phyloP scores from a whole-genome alignment of 2,113 vertebrate species.

The Sus scrofa region T2T-Sscrofa CM000821.6:24682501-24683000 shows the following conservation, averaged over 20 bases:
- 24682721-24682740: constrained; percentile 76
- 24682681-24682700: constrained; percentile 55
- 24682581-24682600: constrained; percentile 8
- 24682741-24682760: constrained; percentile 68
- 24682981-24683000: background rate
- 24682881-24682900: background rate
- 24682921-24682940: background rate
- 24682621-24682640: background rate
- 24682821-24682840: background rate
- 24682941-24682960: background rate
- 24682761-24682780: constrained; percentile 59
- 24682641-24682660: constrained; percentile 68
- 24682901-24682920: background rate
- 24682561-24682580: background rate
- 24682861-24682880: background rate
- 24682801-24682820: background rate
- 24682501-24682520: background rate
- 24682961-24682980: background rate
- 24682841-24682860: background rate
- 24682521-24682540: background rate
- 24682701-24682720: constrained; percentile 69
- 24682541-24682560: background rate
- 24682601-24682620: constrained; percentile 41
- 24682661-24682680: constrained; percentile 66
- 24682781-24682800: constrained; percentile 30